These are phyloP conservation scores for Subacronicta megacephala DNA, from an alignment of 2,888 invertebrate species.

Conservation along the genomic window DNA sequence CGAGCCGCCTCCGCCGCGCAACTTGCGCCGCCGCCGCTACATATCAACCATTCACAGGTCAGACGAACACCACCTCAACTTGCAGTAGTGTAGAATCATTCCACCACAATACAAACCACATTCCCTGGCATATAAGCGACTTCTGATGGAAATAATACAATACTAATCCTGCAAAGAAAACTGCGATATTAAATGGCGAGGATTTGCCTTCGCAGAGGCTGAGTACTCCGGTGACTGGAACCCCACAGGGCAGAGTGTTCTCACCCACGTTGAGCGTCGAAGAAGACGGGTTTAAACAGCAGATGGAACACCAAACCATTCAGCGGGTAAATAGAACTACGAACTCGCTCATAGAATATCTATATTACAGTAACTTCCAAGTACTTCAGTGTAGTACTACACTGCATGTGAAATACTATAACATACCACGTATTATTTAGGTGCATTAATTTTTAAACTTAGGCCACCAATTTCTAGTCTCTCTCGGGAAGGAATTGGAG, in stretches of 20 bases:
- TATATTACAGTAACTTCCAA: constrained; percentile 30
- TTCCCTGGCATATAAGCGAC: not conserved
- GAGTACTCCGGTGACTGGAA: constrained; percentile 83
- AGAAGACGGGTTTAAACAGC: constrained; percentile 86
- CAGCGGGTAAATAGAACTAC: constrained; percentile 82
- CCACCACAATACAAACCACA: constrained; percentile 52
- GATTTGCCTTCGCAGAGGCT: constrained; percentile 75
- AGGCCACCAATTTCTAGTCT: constrained; percentile 87
- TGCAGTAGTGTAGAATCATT: constrained; percentile 32
- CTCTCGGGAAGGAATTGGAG: constrained; percentile 87
- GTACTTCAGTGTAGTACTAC: constrained; percentile 63
- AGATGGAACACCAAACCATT: constrained; percentile 85
- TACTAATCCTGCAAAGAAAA: not conserved
- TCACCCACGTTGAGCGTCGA: constrained; percentile 83
- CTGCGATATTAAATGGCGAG: constrained; percentile 25
- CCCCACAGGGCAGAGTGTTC: constrained; percentile 84
- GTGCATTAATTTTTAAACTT: constrained; percentile 78
- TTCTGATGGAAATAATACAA: not conserved
- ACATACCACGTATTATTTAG: constrained; percentile 70
- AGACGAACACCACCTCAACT: not conserved
- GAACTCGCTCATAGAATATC: constrained; percentile 43
- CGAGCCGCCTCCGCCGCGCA: constrained; percentile 83
- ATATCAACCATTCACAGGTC: constrained; percentile 86
- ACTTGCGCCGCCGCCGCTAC: constrained; percentile 79
- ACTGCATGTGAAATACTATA: constrained; percentile 68